These are phyloP conservation scores for Pachyrhynchus sulphureomaculatus DNA, from an alignment of 1,140 invertebrate genomes.

Conservation along the genomic window DNA sequence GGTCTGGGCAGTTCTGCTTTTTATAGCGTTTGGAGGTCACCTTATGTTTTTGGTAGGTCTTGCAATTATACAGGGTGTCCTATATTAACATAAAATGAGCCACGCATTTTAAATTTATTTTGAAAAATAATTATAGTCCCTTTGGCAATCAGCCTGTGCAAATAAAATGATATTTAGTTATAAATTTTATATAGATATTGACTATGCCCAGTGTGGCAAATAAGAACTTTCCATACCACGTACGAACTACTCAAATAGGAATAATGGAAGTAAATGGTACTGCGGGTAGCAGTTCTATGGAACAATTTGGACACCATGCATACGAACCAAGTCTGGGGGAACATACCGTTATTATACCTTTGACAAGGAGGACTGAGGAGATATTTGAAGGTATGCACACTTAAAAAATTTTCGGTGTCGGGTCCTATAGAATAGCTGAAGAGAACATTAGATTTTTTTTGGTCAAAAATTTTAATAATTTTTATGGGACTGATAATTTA, in stretches of 20 bases:
- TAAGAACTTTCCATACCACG: slow-evolving; percentile 85
- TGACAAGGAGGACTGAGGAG: slow-evolving; percentile 55
- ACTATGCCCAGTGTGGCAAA: slow-evolving; percentile 80
- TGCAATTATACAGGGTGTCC: background rate
- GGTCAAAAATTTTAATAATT: no score
- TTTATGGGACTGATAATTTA: no score
- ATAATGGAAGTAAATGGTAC: slow-evolving; percentile 60
- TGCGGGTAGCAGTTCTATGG: slow-evolving; percentile 57
- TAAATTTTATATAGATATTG: slow-evolving; percentile 59
- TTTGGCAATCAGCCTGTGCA: no score
- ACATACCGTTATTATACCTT: slow-evolving; percentile 59
- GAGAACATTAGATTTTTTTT: no score
- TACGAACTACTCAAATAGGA: slow-evolving; percentile 77
- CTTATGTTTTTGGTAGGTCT: slow-evolving; percentile 70
- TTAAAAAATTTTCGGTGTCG: no score
- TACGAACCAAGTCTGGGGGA: slow-evolving; percentile 59
- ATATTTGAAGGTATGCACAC: slow-evolving; percentile 41
- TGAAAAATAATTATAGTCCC: no score
- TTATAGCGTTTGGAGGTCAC: slow-evolving; percentile 77
- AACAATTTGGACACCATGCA: slow-evolving; percentile 62
- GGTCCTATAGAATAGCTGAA: no score
- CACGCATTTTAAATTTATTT: no score
- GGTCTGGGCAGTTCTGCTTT: slow-evolving; percentile 75
- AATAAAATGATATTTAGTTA: no score
- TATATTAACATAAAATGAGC: no score